Evolutionary conservation across 2,113 vertebrate species (phyloP).

Genomic region (Pelecanus crispus): DNA sequence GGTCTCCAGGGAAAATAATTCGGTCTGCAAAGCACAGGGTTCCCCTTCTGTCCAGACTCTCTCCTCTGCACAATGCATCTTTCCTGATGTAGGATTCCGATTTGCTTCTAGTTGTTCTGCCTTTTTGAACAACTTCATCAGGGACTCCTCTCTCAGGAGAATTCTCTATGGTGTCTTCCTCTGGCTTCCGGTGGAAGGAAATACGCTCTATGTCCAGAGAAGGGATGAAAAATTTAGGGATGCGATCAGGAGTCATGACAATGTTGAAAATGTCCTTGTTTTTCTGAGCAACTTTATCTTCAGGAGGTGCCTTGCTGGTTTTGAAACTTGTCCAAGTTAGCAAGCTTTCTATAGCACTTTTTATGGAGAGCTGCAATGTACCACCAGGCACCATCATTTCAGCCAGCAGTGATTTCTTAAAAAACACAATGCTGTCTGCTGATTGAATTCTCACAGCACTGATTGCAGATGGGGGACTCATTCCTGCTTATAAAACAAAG

Average conservation of each 20-base stretch:
- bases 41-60: neutral
- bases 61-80: neutral
- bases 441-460: slow-evolving; percentile 21
- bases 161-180: neutral
- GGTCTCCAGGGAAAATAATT: neutral
- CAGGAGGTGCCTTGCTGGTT: neutral
- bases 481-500: slow-evolving; percentile 64
- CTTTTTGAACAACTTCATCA: neutral
- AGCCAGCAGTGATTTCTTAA: neutral
- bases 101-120: slow-evolving; percentile 17
- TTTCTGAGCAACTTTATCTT: slow-evolving; percentile 17
- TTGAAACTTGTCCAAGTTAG: slow-evolving; percentile 42
- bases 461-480: neutral
- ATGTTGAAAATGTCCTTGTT: slow-evolving; percentile 57
- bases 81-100: slow-evolving; percentile 23
- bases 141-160: neutral
- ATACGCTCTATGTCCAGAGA: slow-evolving; percentile 50
- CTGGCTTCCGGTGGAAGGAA: neutral
- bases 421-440: neutral
- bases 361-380: slow-evolving; percentile 8
- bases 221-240: slow-evolving; percentile 72
- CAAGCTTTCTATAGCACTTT: slow-evolving; percentile 37
- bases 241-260: slow-evolving; percentile 68
- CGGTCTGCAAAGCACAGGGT: neutral
- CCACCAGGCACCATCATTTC: slow-evolving; percentile 42